Evolutionary conservation across 2,888 invertebrate genomes (phyloP), one percentile per base, ranked within the genome.

Genomic region (Orchestes rusci): DNA sequence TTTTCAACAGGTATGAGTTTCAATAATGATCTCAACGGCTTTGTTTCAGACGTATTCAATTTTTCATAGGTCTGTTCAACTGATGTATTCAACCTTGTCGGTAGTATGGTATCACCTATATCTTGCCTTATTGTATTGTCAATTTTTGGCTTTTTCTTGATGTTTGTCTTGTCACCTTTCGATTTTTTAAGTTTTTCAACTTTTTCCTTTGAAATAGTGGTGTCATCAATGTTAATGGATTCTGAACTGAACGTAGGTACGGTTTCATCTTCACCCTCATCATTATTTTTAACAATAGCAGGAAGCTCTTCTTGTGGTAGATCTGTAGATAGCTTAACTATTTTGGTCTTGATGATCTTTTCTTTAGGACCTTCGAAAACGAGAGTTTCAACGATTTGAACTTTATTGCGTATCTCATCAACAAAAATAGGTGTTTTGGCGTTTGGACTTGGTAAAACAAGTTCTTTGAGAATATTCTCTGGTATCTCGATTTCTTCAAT

Each of bases 41-140:
- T 69, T 70, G 60, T 65, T 66, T 52, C 60, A 67, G 47, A 55
- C 61, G 7, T 68, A 70, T 42, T 61, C 29, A 63, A 64, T 51
- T 69, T 71, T 42, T 56, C 58, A 17, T 65, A 56, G 3, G 58
- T 33, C 5, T 52, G 43, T 48, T 56, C 59, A 39, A 53, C 59
- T 18, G 50, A 36, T 12, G 53, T 30, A 43, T 40, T 53, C 36
- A 53, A 49, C 27, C 48, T 56, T 7, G 47, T 44, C 41, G 43
- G 3, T 58, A 60, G 56, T 27, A 56, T 56, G 44, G 63, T 59
- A 51, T 63, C 63, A 23, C 68, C 57, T 23, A 45, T 38, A 44
- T 54, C 50, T 32, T 53, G 52, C 34, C 54, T 57, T 34, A 48
- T 42, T 12, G 58, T 57, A 43, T 67, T 54, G 48, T 59, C 52